Evolutionary conservation across 1,140 invertebrate genomes (phyloP), one percentile per base, ranked within the genome.

Genomic region (Drosophila bocqueti): DNA sequence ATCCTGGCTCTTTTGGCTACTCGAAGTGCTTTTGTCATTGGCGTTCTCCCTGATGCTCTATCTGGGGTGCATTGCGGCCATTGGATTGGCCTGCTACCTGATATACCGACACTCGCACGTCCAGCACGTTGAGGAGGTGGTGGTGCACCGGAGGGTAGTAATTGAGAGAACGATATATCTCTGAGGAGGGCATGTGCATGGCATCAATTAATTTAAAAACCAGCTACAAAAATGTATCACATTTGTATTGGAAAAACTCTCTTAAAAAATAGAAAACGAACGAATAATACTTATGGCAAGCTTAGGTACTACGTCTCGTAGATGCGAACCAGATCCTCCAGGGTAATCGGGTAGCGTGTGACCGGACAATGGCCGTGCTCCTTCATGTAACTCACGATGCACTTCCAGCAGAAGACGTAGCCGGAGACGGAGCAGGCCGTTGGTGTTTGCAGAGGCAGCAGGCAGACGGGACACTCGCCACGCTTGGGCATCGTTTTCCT

Each of bases 371-470:
- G 79, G 3, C 76, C 74, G 16, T 83, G 63, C 26, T 82, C 68
- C 52, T 92, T 92, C 36, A 93, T 66, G 60, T 90, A 83, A 9
- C 42, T 83, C 0, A 82, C 71, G 46, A 93, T 93, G 76, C 92
- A 93, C 63, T 92, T 92, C 87, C 92, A 92, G 54, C 92, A 93
- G 46, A 84, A 93, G 10, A 92, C 92, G 57, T 92, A 93, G 13
- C 92, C 92, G 31, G 92, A 93, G 0, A 93, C 80, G 6, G 86
- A 80, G 42, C 92, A 92, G 4, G 91, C 92, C 2, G 92, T 93
- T 3, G 92, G 90, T 2, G 83, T 92, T 58, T 81, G 69, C 13
- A 92, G 24, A 34, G 66, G 57, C 40, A 84, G 76, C 13, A 92
- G 58, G 47, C 92, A 93, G 16, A 92, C 69, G 0, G 92, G 92